Evolutionary conservation across 2,113 vertebrate genomes (phyloP), one percentile per base, ranked within the genome.

Genomic region (Perognathus longimembris): DNA sequence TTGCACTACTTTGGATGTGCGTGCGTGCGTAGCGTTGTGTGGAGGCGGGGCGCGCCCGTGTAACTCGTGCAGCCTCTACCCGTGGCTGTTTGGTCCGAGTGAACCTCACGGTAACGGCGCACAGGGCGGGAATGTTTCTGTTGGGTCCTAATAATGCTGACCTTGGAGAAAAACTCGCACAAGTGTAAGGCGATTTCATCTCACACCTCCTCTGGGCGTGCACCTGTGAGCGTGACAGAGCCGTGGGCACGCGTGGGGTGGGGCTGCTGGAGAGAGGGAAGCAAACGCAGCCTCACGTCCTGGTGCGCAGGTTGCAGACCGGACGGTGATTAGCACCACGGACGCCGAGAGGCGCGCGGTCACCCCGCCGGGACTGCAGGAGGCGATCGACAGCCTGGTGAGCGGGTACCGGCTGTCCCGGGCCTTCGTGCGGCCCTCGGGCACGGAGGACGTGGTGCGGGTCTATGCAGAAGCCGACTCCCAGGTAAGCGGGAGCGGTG

Each of bases 401-500:
- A 98, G 97, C 97, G 98, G 98, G 64, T 98, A 99, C 96, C 97
- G 5, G 54, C 88, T 95, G 64, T 97, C 98, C 0, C 98, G 99
- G 45, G 98, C 99, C 0, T 99, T 99, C 21, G 99, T 99, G 12
- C 98, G 99, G n/a, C 99, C 99, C 0, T 99, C 99, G 0, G 99
- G 99, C 22, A 99, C 99, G 0, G 99, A 99, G 96, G 99, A 99
- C 3, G 97, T 99, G 0, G 98, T 99, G 10, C 96, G 99, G 80
- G 98, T 99, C 6, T 99, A 99, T 0, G 98, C 99, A 3, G 99
- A 99, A 96, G 99, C 99, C 10, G 98, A 99, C 93, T 99, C 98
- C 0, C 99, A 99, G 98, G 99, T 99, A 91, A 98, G 98, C 75
- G 42, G 91, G 80, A 57, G 22, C 7, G 38, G n/a, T 64, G n/a